phyloP scores from a whole-genome alignment of 2,113 vertebrate species.

The Pachycephala philippinensis region DNA sequence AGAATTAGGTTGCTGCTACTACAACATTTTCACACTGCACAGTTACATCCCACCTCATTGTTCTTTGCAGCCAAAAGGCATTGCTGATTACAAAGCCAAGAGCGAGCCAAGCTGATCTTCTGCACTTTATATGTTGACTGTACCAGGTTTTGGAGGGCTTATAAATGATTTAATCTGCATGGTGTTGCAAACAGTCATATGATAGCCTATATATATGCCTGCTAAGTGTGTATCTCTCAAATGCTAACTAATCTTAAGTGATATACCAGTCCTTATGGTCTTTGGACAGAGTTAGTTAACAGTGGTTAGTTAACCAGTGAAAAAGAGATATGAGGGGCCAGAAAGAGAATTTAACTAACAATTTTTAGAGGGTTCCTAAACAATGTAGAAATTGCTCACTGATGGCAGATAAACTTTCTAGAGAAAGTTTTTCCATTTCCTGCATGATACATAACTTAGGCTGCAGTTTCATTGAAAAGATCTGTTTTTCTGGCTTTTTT shows the following conservation, averaged over 20 bases:
- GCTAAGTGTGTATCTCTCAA: neutral
- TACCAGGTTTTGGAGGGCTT: neutral
- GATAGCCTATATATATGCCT: neutral
- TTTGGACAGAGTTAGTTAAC: neutral
- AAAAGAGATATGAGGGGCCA: neutral
- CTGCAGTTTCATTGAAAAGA: neutral
- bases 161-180: neutral
- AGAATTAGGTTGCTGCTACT: neutral
- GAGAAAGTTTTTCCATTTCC: neutral
- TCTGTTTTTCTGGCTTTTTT: neutral
- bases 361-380: neutral
- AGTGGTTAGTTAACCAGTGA: neutral
- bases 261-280: neutral
- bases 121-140: neutral
- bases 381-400: neutral
- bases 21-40: neutral
- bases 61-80: neutral
- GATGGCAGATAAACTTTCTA: neutral
- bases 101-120: neutral
- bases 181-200: neutral
- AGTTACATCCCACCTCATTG: neutral
- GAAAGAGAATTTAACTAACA: neutral
- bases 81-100: neutral
- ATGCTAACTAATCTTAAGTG: neutral
- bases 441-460: neutral